phyloP scores from a whole-genome alignment of 2,888 invertebrate species.

The Drosophila tanythrix region DNA sequence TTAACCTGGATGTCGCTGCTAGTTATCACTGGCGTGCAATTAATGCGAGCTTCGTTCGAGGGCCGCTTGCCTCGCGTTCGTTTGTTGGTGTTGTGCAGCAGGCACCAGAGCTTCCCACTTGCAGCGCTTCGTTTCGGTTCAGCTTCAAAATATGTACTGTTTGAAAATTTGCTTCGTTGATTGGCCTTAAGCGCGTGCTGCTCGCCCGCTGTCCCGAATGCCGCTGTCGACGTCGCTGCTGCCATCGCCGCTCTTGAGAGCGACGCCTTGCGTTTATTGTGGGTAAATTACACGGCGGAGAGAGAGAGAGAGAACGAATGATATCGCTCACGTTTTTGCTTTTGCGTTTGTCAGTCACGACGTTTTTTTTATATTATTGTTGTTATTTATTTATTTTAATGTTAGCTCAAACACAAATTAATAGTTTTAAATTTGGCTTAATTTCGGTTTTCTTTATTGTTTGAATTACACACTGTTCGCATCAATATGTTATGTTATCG shows the following conservation, averaged over 20 bases:
- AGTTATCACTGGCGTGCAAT: slow-evolving; percentile 76
- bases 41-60: slow-evolving; percentile 27
- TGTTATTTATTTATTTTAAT: slow-evolving; percentile 13
- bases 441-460: slow-evolving; percentile 3
- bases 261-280: slow-evolving; percentile 69
- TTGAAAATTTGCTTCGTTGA: slow-evolving; percentile 76
- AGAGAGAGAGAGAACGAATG: slow-evolving; percentile 22
- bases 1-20: slow-evolving; percentile 36
- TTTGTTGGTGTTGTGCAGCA: slow-evolving; percentile 24
- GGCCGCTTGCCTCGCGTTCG: slow-evolving; percentile 27
- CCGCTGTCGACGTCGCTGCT: slow-evolving; percentile 23
- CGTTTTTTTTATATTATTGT: slow-evolving; percentile 26
- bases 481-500: slow-evolving; percentile 23
- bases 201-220: slow-evolving; percentile 44
- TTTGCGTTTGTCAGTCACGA: slow-evolving; percentile 32
- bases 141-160: slow-evolving; percentile 77
- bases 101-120: slow-evolving; percentile 19
- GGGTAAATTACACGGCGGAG: slow-evolving; percentile 70
- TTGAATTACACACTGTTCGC: slow-evolving; percentile 15
- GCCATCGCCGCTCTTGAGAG: slow-evolving; percentile 27
- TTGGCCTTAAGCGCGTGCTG: slow-evolving; percentile 71
- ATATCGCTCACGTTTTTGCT: background rate
- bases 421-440: slow-evolving; percentile 31
- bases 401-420: slow-evolving; percentile 52
- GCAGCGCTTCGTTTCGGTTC: slow-evolving; percentile 39